Conservation (phyloP, 2,797 vertebrate genomes). For the Rhinogobio ventralis region DNA sequence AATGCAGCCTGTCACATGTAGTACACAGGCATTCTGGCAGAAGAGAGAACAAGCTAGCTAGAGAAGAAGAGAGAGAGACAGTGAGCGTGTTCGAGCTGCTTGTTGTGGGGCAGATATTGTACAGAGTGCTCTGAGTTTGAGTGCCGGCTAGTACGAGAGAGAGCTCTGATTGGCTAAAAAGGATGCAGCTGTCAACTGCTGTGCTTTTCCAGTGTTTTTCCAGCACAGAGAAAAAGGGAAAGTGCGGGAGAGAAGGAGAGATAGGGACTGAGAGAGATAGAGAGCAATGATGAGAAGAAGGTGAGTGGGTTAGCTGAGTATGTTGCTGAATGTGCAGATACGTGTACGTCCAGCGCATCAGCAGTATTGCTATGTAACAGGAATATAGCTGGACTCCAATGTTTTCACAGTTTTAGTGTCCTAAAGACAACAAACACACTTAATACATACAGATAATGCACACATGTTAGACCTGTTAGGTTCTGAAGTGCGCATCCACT, state of each 20-base stretch:
- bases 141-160: constrained; percentile 63
- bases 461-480: not conserved
- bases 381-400: constrained; percentile 1
- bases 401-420: constrained; percentile 2
- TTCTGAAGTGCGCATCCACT: not conserved
- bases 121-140: constrained; percentile 68
- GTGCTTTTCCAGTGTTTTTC: constrained; percentile 72
- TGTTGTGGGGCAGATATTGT: constrained; percentile 84
- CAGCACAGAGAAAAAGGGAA: constrained; percentile 41
- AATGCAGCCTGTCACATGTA: constrained; percentile 83
- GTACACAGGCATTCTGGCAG: constrained; percentile 74
- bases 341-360: constrained; percentile 35
- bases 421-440: constrained; percentile 19
- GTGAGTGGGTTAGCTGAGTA: constrained; percentile 41
- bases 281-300: constrained; percentile 26
- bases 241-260: not conserved
- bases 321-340: constrained; percentile 55
- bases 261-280: constrained; percentile 27
- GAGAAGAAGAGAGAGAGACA: constrained; percentile 35
- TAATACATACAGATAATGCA: constrained; percentile 5
- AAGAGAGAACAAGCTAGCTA: constrained; percentile 38
- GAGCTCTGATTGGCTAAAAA: constrained; percentile 74
- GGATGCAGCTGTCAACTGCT: constrained; percentile 79
- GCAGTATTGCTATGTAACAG: constrained; percentile 36
- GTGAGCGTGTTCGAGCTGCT: constrained; percentile 54